These are phyloP conservation scores for Caradrina clavipalpis DNA, from an alignment of 2,888 invertebrate genomes.

Conservation along the genomic window DNA sequence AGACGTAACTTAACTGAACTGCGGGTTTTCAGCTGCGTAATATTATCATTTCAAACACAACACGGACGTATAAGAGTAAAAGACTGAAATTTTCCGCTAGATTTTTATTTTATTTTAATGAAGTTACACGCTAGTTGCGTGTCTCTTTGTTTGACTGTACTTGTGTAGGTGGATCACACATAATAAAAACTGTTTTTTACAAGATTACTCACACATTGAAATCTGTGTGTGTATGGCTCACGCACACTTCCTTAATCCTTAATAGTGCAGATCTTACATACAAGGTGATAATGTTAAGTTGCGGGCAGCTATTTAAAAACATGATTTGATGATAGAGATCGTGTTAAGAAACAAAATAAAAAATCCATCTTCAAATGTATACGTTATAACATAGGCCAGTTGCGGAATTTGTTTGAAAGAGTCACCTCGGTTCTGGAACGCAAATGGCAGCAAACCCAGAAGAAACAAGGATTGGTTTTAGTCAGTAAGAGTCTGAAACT, in stretches of 20 bases:
- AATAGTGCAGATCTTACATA: conserved; percentile 25
- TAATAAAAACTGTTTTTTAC: conserved; percentile 28
- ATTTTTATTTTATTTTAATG: neutral
- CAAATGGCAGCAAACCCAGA: no score
- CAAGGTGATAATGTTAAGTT: conserved; percentile 3
- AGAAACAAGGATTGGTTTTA: no score
- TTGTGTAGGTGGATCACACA: conserved; percentile 18
- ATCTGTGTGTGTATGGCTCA: neutral
- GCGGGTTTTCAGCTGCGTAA: no score
- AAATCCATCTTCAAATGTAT: no score
- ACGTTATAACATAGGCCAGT: no score
- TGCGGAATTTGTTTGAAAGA: no score
- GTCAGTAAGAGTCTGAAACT: no score
- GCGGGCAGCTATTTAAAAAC: neutral
- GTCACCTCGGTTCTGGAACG: no score
- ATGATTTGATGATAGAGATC: neutral
- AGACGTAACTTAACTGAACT: no score
- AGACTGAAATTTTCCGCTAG: no score
- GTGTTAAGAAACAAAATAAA: no score
- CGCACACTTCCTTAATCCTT: conserved; percentile 1
- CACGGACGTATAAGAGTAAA: neutral
- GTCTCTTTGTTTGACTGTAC: conserved; percentile 22
- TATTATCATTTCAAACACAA: no score
- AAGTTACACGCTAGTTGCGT: neutral
- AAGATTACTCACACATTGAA: conserved; percentile 14